phyloP scores from a whole-genome alignment of 2,888 invertebrate genomes.

The Ophioninae sp. region DNA sequence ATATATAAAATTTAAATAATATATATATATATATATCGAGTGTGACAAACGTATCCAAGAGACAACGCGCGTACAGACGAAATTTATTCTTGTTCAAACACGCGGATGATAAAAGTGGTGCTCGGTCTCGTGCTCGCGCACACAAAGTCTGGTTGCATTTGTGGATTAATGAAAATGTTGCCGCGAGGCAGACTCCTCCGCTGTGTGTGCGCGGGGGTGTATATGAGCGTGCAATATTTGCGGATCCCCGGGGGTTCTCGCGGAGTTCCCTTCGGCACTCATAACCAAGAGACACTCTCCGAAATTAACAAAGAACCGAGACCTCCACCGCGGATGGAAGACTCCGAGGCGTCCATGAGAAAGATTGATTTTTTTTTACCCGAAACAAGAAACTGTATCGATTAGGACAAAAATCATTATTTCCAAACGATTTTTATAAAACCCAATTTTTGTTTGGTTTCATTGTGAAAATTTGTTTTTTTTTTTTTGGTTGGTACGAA shows the following conservation, averaged over 20 bases:
- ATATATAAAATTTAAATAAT: conserved; percentile 5
- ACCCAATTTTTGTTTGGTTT: too few species aligned
- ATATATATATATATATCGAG: not conserved
- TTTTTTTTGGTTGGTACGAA: too few species aligned
- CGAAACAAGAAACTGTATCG: too few species aligned
- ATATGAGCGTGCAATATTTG: conserved; percentile 9
- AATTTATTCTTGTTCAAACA: conserved; percentile 40
- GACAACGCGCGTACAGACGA: not conserved
- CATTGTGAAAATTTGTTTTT: too few species aligned
- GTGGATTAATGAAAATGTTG: conserved; percentile 40
- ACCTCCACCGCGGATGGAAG: too few species aligned
- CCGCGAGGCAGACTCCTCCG: not conserved
- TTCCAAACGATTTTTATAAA: too few species aligned
- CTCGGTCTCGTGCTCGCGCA: not conserved
- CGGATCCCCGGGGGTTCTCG: conserved; percentile 7
- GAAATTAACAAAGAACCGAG: conserved; percentile 11
- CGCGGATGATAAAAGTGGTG: conserved; percentile 25
- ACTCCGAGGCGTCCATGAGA: too few species aligned
- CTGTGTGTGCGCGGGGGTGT: too few species aligned
- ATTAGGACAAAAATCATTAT: too few species aligned
- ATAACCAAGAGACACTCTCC: not conserved
- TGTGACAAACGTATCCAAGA: too few species aligned
- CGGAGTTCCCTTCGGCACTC: not conserved
- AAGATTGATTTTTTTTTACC: too few species aligned
- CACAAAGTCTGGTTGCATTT: conserved; percentile 38